A percentile compares a stretch with the other conserved stretches of the same genome.
Evolutionary conservation across 92 coral and sea anemone genomes (phyloP).

Genomic region (Phymanthus crucifer): DNA sequence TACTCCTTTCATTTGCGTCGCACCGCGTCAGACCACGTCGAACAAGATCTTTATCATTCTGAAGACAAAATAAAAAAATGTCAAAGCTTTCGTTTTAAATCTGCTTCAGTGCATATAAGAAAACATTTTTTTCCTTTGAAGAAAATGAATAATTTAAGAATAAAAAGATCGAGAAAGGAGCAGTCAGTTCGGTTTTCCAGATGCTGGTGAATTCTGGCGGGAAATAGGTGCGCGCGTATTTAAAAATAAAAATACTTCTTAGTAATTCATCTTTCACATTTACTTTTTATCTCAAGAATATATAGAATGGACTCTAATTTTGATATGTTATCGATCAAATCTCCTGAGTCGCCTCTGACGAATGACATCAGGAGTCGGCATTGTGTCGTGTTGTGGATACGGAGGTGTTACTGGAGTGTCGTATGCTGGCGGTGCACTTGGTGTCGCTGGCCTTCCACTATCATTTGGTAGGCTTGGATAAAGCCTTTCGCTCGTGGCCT

Average conservation of each 20-base stretch:
- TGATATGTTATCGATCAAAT: constrained; percentile 42
- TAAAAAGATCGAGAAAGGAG: not conserved
- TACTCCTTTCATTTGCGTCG: no score
- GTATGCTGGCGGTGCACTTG: constrained; percentile 49
- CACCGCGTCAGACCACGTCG: not conserved
- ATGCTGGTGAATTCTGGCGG: not conserved
- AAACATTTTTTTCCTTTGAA: no score
- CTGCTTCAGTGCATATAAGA: no score
- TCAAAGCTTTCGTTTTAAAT: no score
- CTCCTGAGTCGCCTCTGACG: constrained; percentile 67
- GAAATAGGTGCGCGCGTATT: not conserved
- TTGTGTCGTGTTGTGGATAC: constrained; percentile 35
- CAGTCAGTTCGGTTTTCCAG: not conserved
- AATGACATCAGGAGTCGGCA: constrained; percentile 60
- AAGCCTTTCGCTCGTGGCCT: constrained; percentile 46
- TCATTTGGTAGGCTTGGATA: constrained; percentile 63
- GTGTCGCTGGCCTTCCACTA: constrained; percentile 5
- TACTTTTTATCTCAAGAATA: not conserved
- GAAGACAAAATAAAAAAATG: no score
- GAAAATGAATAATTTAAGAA: not conserved
- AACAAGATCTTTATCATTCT: no score
- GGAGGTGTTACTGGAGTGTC: constrained; percentile 30
- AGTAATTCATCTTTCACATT: not conserved
- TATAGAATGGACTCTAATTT: not conserved
- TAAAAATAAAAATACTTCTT: not conserved